These are phyloP conservation scores for Plecturocebus donacophilus DNA, from an alignment of 2,113 vertebrate species.

Conservation along the genomic window DNA sequence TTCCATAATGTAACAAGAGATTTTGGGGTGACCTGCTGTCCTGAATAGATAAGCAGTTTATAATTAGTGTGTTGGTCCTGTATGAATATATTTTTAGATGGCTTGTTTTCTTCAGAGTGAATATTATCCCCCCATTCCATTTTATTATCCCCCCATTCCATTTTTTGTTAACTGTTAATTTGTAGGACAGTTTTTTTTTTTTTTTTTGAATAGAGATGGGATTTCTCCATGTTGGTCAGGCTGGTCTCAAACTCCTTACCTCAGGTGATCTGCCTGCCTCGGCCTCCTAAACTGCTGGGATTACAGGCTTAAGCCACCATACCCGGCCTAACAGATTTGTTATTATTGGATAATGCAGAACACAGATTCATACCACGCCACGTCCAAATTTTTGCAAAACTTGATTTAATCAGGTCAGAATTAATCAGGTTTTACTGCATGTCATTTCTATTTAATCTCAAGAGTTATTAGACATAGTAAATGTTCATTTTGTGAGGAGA, in stretches of 20 bases:
- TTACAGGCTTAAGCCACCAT: no score
- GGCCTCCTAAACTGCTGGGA: no score
- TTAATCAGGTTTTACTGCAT: not conserved
- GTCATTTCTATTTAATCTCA: constrained; percentile 17
- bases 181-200: not conserved
- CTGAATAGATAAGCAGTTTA: not conserved
- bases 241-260: no score
- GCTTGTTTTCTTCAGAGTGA: not conserved
- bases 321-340: not conserved
- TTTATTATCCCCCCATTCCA: rapidly evolving
- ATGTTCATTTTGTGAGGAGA: not conserved
- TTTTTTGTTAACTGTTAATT: constrained; percentile 2
- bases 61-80: not conserved
- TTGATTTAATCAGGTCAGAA: constrained; percentile 20
- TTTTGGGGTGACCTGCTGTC: not conserved
- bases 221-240: no score
- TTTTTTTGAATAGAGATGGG: not conserved
- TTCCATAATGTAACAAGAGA: not conserved
- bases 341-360: not conserved
- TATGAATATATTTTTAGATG: not conserved
- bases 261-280: no score
- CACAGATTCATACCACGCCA: not conserved
- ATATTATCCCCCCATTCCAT: rapidly evolving
- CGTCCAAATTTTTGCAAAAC: constrained; percentile 18
- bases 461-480: constrained; percentile 4